Conservation (phyloP, 2,797 vertebrate genomes). For the Momotus momota region DNA sequence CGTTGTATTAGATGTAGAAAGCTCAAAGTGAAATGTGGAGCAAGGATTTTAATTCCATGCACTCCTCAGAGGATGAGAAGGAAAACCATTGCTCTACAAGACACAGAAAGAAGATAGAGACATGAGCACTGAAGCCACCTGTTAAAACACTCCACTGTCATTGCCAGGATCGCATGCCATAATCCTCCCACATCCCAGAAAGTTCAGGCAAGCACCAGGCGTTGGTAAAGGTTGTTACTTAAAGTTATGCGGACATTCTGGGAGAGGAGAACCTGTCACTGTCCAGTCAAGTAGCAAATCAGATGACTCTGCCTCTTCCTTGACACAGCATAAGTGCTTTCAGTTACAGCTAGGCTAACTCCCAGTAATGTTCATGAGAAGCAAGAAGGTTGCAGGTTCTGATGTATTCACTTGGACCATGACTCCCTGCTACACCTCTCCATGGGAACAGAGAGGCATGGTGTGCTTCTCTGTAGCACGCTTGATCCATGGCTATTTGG, state of each 20-base stretch:
- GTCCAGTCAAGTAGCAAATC: not conserved
- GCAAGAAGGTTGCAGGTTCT: not conserved
- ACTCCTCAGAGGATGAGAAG: not conserved
- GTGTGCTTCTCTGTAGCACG: not conserved
- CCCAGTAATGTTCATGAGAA: not conserved
- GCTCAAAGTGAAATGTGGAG: not conserved
- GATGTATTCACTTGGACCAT: not conserved
- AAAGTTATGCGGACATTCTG: not conserved
- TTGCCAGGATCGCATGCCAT: not conserved
- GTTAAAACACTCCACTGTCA: not conserved
- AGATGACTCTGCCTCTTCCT: not conserved
- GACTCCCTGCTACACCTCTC: not conserved
- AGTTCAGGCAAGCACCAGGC: not conserved
- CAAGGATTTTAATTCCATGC: not conserved
- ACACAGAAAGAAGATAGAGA: not conserved
- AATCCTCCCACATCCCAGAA: not conserved
- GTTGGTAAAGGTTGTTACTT: not conserved
- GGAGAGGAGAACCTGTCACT: not conserved
- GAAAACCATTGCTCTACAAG: not conserved
- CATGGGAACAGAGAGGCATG: not conserved
- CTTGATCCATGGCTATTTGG: not conserved
- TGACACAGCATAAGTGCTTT: not conserved
- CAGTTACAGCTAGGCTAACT: not conserved
- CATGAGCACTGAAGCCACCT: not conserved
- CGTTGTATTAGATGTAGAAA: not conserved